Percentiles rank a stretch among this genome's conserved stretches.
Evolutionary conservation across 2,888 invertebrate species (phyloP).

Genomic region (Apoda limacodes): DNA sequence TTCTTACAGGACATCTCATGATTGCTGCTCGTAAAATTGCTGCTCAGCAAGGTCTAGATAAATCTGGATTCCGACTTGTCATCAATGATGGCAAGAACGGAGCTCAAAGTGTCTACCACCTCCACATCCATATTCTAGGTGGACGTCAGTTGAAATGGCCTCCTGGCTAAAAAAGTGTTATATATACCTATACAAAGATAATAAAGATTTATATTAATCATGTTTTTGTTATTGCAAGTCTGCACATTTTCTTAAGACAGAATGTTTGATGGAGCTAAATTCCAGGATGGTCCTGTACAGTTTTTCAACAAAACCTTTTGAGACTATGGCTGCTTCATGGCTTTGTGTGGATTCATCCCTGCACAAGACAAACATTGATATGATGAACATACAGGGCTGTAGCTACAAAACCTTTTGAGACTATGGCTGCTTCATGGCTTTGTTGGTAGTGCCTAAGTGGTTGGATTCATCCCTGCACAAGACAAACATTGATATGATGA

Average conservation of each 20-base stretch:
- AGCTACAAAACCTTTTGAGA: too few relatives aligned
- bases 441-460: too few relatives aligned
- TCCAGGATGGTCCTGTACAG: too few relatives aligned
- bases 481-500: too few relatives aligned
- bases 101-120: conserved; percentile 93
- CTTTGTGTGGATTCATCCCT: too few relatives aligned
- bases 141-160: conserved; percentile 96
- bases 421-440: too few relatives aligned
- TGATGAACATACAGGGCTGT: too few relatives aligned
- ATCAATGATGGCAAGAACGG: conserved; percentile 94
- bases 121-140: conserved; percentile 94
- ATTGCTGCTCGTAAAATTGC: conserved; percentile 87
- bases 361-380: too few relatives aligned
- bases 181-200: background rate
- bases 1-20: conserved; percentile 79
- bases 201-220: background rate
- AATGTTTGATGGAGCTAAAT: too few relatives aligned
- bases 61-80: conserved; percentile 86
- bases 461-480: too few relatives aligned
- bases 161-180: conserved; percentile 77
- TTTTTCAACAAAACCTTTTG: too few relatives aligned
- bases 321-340: too few relatives aligned
- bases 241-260: background rate
- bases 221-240: background rate
- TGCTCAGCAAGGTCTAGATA: conserved; percentile 75